Conservation (phyloP, 1,140 invertebrate species). For the Drosophila pallidifrons region DNA sequence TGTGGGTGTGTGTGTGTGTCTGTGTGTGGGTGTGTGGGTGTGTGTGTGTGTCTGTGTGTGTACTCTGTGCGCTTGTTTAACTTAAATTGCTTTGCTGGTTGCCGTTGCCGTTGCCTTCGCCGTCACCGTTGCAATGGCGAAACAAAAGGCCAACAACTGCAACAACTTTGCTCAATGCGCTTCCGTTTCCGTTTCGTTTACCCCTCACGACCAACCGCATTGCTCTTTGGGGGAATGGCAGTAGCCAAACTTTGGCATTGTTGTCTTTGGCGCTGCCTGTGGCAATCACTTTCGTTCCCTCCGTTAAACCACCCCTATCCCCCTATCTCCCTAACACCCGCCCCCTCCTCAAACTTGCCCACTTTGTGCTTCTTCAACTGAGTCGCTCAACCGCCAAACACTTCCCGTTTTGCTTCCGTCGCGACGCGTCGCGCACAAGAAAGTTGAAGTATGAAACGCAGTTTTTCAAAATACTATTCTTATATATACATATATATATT, state of each 20-base stretch:
- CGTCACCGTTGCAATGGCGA: slow-evolving; percentile 57
- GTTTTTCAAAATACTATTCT: slow-evolving; percentile 47
- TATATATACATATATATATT: slow-evolving; percentile 38
- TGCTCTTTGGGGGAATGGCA: slow-evolving; percentile 5
- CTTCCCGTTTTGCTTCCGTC: slow-evolving; percentile 61
- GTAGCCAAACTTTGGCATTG: slow-evolving; percentile 75
- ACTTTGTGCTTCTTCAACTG: slow-evolving; percentile 4
- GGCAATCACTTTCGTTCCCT: slow-evolving; percentile 77
- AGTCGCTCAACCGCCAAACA: slow-evolving; percentile 68
- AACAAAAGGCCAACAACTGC: slow-evolving; percentile 79
- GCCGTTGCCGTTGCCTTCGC: slow-evolving; percentile 30
- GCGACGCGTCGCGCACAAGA: slow-evolving; percentile 23
- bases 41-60: slow-evolving; percentile 1
- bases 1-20: not conserved
- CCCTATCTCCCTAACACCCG: not conserved
- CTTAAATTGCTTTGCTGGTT: slow-evolving; percentile 76
- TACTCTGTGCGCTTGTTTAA: slow-evolving; percentile 73
- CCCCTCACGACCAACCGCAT: not conserved
- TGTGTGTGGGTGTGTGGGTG: not conserved
- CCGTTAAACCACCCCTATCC: slow-evolving; percentile 9
- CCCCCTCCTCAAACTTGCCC: not conserved
- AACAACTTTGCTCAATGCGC: slow-evolving; percentile 82
- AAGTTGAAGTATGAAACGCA: slow-evolving; percentile 69
- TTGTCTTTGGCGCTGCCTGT: slow-evolving; percentile 77
- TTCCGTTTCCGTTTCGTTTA: slow-evolving; percentile 72